Evolutionary conservation across 2,113 vertebrate genomes (phyloP).

Genomic region (Geococcyx californianus): DNA sequence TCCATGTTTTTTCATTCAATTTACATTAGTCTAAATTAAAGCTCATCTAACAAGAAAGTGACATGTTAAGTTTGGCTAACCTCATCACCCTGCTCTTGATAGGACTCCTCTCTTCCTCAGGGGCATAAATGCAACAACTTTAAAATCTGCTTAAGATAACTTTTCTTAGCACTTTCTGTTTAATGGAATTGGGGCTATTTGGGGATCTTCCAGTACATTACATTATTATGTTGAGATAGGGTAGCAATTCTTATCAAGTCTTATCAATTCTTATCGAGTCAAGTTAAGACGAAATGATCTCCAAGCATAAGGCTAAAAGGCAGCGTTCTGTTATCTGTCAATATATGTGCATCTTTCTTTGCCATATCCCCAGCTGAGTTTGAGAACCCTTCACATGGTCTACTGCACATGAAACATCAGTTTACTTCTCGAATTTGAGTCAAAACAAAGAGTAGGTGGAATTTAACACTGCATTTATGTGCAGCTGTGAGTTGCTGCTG

Average conservation of each 20-base stretch:
- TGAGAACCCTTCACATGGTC: not conserved
- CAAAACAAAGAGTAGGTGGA: not conserved
- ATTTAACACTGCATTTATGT: not conserved
- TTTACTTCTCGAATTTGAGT: not conserved
- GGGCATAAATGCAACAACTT: not conserved
- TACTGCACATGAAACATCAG: not conserved
- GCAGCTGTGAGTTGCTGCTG: not conserved
- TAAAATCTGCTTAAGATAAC: not conserved
- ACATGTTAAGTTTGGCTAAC: not conserved
- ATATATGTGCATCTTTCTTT: not conserved
- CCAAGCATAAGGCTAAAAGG: not conserved
- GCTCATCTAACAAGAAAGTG: not conserved
- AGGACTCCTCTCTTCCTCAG: not conserved
- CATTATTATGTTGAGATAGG: not conserved
- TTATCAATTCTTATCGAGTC: not conserved
- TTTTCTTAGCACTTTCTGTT: not conserved
- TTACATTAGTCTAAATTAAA: not conserved
- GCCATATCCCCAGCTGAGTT: not conserved
- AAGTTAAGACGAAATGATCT: not conserved
- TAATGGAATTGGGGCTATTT: not conserved
- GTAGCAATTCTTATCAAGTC: not conserved
- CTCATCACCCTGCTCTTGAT: not conserved
- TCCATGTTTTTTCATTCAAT: conserved; percentile 22
- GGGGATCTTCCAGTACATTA: not conserved
- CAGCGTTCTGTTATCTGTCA: not conserved